Conservation (phyloP, 2,797 vertebrate genomes). For the Psittacula derbiana region DNA sequence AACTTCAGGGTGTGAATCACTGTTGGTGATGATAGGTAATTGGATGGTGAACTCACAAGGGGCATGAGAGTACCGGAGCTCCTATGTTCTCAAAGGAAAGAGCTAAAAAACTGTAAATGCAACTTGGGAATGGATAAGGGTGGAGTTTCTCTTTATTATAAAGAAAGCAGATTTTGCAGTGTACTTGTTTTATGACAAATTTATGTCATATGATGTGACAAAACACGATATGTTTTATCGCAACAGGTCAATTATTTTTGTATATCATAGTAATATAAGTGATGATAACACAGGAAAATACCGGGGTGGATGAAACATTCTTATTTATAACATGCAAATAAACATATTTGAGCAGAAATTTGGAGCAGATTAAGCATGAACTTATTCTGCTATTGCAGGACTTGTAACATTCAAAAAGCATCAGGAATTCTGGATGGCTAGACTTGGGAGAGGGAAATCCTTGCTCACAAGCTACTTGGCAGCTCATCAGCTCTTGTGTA, state of each 20-base stretch:
- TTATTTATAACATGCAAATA: neutral
- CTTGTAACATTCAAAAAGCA: neutral
- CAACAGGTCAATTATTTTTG: neutral
- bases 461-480: neutral
- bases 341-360: neutral
- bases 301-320: neutral
- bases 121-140: neutral
- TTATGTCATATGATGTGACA: neutral
- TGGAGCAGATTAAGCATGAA: neutral
- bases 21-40: conserved; percentile 74
- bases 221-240: neutral
- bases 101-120: conserved; percentile 15
- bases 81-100: conserved; percentile 74
- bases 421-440: neutral
- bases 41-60: conserved; percentile 59
- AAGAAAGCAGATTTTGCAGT: conserved; percentile 6
- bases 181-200: conserved; percentile 13
- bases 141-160: neutral
- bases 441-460: neutral
- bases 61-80: conserved; percentile 67
- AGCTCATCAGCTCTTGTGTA: neutral
- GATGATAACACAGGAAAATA: neutral
- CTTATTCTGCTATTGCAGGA: neutral
- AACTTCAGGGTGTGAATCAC: conserved; percentile 72
- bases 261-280: neutral